phyloP scores from a whole-genome alignment of 2,113 vertebrate genomes.

The Oxygymnocypris stewartii region DNA sequence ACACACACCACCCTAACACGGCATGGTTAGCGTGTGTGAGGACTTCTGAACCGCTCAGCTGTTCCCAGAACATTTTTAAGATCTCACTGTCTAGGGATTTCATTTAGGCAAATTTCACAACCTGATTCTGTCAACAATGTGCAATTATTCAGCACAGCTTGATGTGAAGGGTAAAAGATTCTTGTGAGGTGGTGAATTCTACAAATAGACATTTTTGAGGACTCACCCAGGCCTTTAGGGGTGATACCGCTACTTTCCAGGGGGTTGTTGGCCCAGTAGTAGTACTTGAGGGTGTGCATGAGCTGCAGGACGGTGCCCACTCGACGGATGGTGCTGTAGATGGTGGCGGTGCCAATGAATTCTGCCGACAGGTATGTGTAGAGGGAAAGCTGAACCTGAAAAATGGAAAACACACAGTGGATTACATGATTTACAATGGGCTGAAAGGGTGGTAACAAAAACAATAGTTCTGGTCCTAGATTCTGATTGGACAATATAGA shows the following conservation, averaged over 20 bases:
- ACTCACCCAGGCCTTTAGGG: slow-evolving; percentile 93
- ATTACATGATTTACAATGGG: not conserved
- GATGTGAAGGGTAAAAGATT: not conserved
- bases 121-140: not conserved
- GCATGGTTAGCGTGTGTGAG: not conserved
- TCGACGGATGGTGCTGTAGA: slow-evolving; percentile 95
- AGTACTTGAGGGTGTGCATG: slow-evolving; percentile 98
- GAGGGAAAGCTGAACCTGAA: slow-evolving; percentile 92
- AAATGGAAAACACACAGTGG: not conserved
- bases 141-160: not conserved
- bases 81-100: not conserved
- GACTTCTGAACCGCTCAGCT: not conserved
- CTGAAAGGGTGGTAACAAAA: not conserved
- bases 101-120: not conserved
- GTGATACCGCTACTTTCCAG: slow-evolving; percentile 91
- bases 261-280: slow-evolving; percentile 98
- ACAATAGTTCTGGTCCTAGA: not conserved
- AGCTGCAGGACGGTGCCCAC: slow-evolving; percentile 97
- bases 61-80: not conserved
- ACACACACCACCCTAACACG: not conserved
- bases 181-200: not conserved
- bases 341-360: slow-evolving; percentile 98
- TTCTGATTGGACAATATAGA: not conserved
- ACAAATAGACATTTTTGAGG: not conserved
- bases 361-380: slow-evolving; percentile 98